Conservation (phyloP, 2,888 invertebrate species). For the Cosmopolites sordidus region DNA sequence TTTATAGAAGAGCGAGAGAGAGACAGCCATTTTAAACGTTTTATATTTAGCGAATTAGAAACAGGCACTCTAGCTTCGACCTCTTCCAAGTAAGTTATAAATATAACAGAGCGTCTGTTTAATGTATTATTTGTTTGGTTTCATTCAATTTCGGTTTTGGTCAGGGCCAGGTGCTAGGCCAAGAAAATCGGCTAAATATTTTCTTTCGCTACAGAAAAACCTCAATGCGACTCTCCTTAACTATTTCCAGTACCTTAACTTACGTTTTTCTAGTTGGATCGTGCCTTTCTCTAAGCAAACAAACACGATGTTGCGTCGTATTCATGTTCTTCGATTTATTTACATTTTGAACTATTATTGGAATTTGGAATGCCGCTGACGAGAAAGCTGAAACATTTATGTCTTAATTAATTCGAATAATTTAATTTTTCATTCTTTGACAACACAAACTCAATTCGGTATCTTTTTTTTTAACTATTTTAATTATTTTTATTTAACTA, state of each 20-base stretch:
- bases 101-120: conserved; percentile 37
- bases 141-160: conserved; percentile 36
- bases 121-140: conserved; percentile 38
- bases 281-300: background rate
- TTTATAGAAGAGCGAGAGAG: conserved; percentile 37
- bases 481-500: no score
- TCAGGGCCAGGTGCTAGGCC: conserved; percentile 34
- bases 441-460: no score
- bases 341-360: background rate
- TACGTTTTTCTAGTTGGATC: background rate
- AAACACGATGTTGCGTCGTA: background rate
- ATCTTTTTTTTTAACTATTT: no score
- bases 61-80: conserved; percentile 32
- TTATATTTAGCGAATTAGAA: conserved; percentile 41
- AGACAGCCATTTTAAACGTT: conserved; percentile 34
- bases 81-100: conserved; percentile 42
- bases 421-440: no score
- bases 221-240: conserved; percentile 22
- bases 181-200: conserved; percentile 25
- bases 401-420: background rate
- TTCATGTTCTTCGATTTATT: background rate
- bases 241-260: background rate
- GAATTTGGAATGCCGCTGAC: background rate
- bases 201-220: conserved; percentile 20
- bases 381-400: background rate